Evolutionary conservation across 2,113 vertebrate species (phyloP).

Genomic region (Entelurus aequoreus): DNA sequence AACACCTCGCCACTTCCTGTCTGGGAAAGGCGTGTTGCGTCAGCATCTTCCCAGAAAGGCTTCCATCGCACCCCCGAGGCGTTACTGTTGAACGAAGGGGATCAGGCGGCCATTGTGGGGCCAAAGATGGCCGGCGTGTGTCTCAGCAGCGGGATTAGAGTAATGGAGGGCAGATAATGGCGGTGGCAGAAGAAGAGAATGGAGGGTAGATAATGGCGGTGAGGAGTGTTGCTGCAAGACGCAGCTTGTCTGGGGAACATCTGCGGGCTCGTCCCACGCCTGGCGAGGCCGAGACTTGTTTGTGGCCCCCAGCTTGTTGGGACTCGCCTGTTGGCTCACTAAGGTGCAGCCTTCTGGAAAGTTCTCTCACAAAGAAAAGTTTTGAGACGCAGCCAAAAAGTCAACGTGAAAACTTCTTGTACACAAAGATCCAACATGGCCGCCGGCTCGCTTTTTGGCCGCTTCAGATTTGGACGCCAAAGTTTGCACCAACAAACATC

Average conservation of each 20-base stretch:
- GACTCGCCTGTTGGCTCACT: constrained; percentile 74
- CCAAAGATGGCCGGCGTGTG: constrained; percentile 54
- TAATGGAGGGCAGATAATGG: constrained; percentile 72
- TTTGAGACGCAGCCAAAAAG: too few species aligned
- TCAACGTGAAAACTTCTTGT: too few species aligned
- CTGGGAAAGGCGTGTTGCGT: constrained; percentile 29
- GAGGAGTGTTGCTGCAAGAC: constrained; percentile 89
- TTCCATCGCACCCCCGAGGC: constrained; percentile 1
- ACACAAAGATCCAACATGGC: too few species aligned
- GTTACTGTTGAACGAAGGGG: constrained; percentile 43
- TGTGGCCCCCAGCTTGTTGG: constrained; percentile 84
- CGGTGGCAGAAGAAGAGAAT: constrained; percentile 32
- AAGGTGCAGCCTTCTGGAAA: constrained; percentile 57
- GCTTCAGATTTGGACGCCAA: too few species aligned
- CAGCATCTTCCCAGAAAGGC: constrained; percentile 35
- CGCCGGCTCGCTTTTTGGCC: too few species aligned
- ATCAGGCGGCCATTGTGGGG: constrained; percentile 35
- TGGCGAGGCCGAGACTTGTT: constrained; percentile 92
- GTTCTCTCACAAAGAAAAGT: constrained; percentile 6
- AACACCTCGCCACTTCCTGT: constrained; percentile 69
- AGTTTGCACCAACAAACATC: too few species aligned
- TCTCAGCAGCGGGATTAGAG: constrained; percentile 57
- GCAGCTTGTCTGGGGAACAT: constrained; percentile 89
- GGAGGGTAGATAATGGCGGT: constrained; percentile 64
- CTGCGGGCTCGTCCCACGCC: constrained; percentile 90